A percentile compares a stretch with the other conserved stretches of the same genome.
These are phyloP conservation scores for Polyploca ridens DNA, from an alignment of 2,888 invertebrate species.

Conservation along the genomic window DNA sequence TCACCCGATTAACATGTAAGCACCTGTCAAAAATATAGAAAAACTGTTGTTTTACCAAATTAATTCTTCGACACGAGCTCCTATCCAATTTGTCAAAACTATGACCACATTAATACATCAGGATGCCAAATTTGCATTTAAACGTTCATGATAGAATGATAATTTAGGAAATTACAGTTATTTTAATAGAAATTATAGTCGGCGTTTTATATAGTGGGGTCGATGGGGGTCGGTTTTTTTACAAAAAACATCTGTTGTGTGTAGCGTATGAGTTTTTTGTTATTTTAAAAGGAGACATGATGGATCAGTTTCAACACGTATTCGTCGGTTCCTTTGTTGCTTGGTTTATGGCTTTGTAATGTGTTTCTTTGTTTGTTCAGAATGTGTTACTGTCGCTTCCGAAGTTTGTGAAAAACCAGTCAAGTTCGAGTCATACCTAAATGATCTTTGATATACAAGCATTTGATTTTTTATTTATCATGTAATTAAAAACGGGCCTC, in stretches of 20 bases:
- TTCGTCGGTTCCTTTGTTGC: slow-evolving; percentile 81
- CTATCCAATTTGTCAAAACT: slow-evolving; percentile 71
- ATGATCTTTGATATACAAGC: slow-evolving; percentile 14
- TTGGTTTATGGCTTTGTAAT: slow-evolving; percentile 82
- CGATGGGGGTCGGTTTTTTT: slow-evolving; percentile 76
- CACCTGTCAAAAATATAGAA: slow-evolving; percentile 30
- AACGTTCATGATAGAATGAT: slow-evolving; percentile 71
- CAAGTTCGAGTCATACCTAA: slow-evolving; percentile 30
- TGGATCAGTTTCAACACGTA: slow-evolving; percentile 84
- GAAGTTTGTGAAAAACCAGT: slow-evolving; percentile 56
- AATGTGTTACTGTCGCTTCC: slow-evolving; percentile 73
- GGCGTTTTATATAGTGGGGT: slow-evolving; percentile 62
- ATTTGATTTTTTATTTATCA: not conserved
- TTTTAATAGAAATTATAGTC: slow-evolving; percentile 75
- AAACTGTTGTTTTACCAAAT: slow-evolving; percentile 44
- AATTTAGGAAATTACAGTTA: slow-evolving; percentile 76
- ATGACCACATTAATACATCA: slow-evolving; percentile 72
- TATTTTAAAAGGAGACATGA: slow-evolving; percentile 84
- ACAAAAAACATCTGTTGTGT: slow-evolving; percentile 82
- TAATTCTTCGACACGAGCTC: slow-evolving; percentile 55
- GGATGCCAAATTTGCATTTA: slow-evolving; percentile 78
- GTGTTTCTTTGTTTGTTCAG: slow-evolving; percentile 83
- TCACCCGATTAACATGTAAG: slow-evolving; percentile 20
- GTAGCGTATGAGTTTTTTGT: slow-evolving; percentile 78
- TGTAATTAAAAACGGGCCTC: not conserved